Evolutionary conservation across 2,888 invertebrate species (phyloP), one percentile per base, ranked within the genome.

Genomic region (Linnaemya tessellans): DNA sequence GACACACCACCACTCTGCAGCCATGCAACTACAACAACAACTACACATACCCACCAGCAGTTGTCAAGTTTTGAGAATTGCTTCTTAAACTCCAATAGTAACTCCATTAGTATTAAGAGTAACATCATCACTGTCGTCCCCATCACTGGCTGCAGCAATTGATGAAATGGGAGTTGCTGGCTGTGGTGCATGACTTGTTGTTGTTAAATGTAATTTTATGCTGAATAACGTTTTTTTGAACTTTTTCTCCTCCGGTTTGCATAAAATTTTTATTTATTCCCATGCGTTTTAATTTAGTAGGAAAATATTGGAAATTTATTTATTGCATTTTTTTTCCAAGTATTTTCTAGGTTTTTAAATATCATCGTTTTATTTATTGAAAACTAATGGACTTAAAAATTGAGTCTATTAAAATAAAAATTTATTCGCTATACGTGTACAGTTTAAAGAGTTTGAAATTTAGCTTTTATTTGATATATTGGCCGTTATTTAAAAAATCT

Each of bases 191-290:
- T 65, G 80, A 80, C 38, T 80, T 51, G 51, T 30, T 51, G 51
- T 30, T 30, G 30, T 22, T 80, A 49, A 73, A 74, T 68, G 41
- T 43, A 51, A 43, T 60, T 65, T 80, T 71, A 67, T 74, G 64
- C 67, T 80, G 60, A 74, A 46, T 67, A 80, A 74, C 60, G n/a
- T 51, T 46, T 73, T 35, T n/a, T 43, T 3, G 1, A 22, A 11
- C 3, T 11, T 41, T 49, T 54, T 68, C 11, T 20, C 20, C 41
- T 58, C 18, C 13, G 35, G n/a, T 62, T 67, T n/a, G 8, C 25
- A 38, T 51, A 46, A 43, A 78, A 67, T 70, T 75, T 74, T 25
- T 71, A 80, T 80, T 75, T 77, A 67, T 77, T 81, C 51, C 67
- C 73, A 41, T 60, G 65, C 54, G 62, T 64, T 80, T 78, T 58